Evolutionary conservation across 2,113 vertebrate genomes (phyloP).

Genomic region (Neofelis nebulosa): DNA sequence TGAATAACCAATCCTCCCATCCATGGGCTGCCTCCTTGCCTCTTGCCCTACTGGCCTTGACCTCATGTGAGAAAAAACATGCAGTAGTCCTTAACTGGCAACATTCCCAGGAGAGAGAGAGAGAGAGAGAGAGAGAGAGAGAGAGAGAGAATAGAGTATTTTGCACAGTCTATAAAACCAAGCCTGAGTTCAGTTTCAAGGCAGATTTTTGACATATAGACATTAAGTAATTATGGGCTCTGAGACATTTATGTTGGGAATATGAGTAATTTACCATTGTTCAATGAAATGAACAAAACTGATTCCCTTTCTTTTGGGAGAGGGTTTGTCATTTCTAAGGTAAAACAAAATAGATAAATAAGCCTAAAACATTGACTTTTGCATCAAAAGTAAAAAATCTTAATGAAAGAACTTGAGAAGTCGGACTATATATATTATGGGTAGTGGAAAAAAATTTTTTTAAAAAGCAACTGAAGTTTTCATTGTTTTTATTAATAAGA

Average conservation of each 20-base stretch:
- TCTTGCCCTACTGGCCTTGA: not conserved
- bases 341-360: not conserved
- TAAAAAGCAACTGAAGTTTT: constrained; percentile 29
- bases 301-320: constrained; percentile 6
- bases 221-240: not conserved
- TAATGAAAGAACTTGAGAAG: not conserved
- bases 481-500: constrained; percentile 43
- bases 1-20: not conserved
- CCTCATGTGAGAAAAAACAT: not conserved
- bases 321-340: not conserved
- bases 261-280: not conserved
- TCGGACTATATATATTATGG: not conserved
- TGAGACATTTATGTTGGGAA: not conserved
- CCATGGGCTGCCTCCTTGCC: not conserved
- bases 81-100: not conserved
- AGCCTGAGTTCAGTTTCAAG: not conserved
- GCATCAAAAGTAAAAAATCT: not conserved
- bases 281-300: constrained; percentile 20
- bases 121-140: not conserved
- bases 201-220: not conserved
- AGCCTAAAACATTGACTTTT: constrained; percentile 2
- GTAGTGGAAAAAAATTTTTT: not conserved
- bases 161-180: not conserved
- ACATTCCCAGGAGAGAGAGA: not conserved
- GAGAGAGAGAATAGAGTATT: not conserved